A percentile compares a stretch with the other conserved stretches of the same genome.
These are phyloP conservation scores for Aix galericulata DNA, from an alignment of 2,113 vertebrate species.

Conservation along the genomic window DNA sequence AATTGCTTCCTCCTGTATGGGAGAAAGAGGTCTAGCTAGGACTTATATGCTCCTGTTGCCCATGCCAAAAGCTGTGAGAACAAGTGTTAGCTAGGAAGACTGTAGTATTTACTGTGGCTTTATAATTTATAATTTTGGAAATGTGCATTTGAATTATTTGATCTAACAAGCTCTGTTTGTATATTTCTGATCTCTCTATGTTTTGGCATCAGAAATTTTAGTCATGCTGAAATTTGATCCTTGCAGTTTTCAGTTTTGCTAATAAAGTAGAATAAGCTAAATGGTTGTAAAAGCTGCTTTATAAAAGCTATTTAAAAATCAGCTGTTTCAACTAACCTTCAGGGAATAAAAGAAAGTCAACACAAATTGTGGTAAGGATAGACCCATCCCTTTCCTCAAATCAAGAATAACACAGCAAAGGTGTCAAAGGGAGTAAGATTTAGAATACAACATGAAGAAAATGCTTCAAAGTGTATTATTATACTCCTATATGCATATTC, in stretches of 20 bases:
- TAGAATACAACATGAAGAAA: background rate
- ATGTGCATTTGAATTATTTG: background rate
- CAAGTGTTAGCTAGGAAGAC: background rate
- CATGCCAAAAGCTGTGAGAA: background rate
- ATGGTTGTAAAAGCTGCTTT: background rate
- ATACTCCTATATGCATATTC: background rate
- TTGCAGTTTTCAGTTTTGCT: background rate
- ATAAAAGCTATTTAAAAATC: background rate
- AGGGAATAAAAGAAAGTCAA: background rate
- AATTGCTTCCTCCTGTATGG: background rate
- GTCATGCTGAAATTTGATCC: background rate
- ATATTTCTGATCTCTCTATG: background rate
- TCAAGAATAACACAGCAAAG: background rate
- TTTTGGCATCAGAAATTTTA: background rate
- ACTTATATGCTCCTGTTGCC: accelerated
- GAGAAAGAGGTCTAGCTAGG: background rate
- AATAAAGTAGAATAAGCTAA: background rate
- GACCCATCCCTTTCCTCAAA: background rate
- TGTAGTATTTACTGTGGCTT: background rate
- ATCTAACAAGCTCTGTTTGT: background rate
- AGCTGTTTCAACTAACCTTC: background rate
- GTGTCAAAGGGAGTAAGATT: background rate
- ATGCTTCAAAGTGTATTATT: background rate
- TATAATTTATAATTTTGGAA: background rate
- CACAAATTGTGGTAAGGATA: background rate